A percentile compares a stretch with the other conserved stretches of the same genome.
Evolutionary conservation across 23 tunicate genomes (phyloP).

Genomic region (Aplidium turbinatum): DNA sequence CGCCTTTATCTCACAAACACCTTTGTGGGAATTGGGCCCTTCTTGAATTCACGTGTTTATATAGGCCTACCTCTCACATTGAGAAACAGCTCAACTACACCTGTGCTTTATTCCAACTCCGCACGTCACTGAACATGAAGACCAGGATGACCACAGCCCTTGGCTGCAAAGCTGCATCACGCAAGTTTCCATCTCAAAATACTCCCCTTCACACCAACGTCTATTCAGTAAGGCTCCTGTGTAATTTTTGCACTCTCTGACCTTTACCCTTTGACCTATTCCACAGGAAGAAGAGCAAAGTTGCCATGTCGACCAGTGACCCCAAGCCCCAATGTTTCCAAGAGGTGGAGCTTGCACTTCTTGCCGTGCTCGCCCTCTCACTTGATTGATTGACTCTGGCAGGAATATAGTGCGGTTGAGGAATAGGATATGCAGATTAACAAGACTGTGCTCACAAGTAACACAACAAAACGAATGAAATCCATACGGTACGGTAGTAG

Average conservation of each 20-base stretch:
- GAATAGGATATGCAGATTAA: no score
- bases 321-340: slow-evolving; percentile 6
- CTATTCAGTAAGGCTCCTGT: not conserved
- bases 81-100: not conserved
- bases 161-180: not conserved
- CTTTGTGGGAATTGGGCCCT: no score
- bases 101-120: not conserved
- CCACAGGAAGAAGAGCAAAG: slow-evolving; percentile 31
- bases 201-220: not conserved
- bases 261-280: not conserved
- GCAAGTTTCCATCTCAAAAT: slow-evolving; percentile 12
- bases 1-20: no score
- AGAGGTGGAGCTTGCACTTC: no score
- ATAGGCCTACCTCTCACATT: no score
- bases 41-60: no score
- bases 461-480: no score
- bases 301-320: slow-evolving; percentile 17
- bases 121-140: not conserved
- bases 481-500: no score
- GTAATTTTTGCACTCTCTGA: not conserved
- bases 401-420: no score
- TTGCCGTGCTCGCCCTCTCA: no score
- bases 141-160: not conserved
- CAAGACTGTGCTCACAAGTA: no score
- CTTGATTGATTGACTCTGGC: no score